Conservation (phyloP, 2,888 invertebrate species). For the Blastobasis lacticolella region DNA sequence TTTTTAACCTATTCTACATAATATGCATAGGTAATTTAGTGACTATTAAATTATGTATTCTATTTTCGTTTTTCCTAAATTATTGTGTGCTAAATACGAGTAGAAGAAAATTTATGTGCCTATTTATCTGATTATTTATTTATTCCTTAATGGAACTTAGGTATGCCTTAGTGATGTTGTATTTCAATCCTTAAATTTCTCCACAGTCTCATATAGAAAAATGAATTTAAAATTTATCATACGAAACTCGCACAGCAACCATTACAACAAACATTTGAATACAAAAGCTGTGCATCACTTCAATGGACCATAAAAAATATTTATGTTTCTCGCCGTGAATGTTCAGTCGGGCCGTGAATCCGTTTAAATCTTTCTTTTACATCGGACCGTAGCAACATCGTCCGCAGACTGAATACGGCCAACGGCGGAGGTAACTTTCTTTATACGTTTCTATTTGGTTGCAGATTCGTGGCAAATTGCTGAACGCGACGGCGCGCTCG, state of each 20-base stretch:
- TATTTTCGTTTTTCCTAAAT: too few relatives aligned
- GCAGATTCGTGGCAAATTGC: conserved; percentile 83
- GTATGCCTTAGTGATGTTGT: too few relatives aligned
- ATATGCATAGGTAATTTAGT: too few relatives aligned
- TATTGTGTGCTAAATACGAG: too few relatives aligned
- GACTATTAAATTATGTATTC: too few relatives aligned
- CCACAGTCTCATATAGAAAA: too few relatives aligned
- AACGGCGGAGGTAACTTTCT: background rate
- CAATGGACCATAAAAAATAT: conserved; percentile 73
- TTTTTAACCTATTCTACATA: too few relatives aligned
- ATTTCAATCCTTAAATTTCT: too few relatives aligned
- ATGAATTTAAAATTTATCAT: conserved; percentile 9
- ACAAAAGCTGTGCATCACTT: conserved; percentile 70
- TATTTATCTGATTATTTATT: too few relatives aligned
- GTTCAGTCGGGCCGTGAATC: conserved; percentile 52
- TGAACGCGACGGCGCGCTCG: conserved; percentile 83
- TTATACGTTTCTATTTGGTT: conserved; percentile 12
- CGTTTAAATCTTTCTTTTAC: conserved; percentile 58
- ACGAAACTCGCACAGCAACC: conserved; percentile 47
- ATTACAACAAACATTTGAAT: conserved; percentile 70
- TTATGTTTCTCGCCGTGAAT: conserved; percentile 64
- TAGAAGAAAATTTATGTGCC: too few relatives aligned
- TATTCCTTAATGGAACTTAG: too few relatives aligned
- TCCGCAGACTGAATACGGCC: background rate
- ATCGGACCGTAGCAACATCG: conserved; percentile 29